Evolutionary conservation across 2,113 vertebrate genomes (phyloP), one percentile per base, ranked within the genome.

Genomic region (Sorex fumeus): DNA sequence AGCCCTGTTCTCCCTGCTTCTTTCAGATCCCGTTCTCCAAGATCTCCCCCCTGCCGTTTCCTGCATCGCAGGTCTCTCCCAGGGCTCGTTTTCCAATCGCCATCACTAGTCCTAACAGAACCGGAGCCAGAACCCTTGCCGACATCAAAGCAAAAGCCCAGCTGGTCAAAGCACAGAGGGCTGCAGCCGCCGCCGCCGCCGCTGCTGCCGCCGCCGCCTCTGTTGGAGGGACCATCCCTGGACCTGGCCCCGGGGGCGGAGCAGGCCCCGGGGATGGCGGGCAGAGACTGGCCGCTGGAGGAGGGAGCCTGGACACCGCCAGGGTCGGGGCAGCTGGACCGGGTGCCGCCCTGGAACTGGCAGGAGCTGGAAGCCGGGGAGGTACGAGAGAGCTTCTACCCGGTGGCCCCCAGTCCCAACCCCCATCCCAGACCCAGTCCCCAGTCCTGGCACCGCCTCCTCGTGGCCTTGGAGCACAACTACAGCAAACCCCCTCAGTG

Each of bases 101-200:
- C 1, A 96, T 98, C 13, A 94, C 97, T 97, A 99, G 98, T 97
- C 99, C 99, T 0, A 98, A 98, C 77, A 98, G 99, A 85, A 99
- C 98, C 0, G 99, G 99, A 75, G 99, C 99, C 96, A 98, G 99
- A 88, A 99, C 99, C 71, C 95, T 99, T 96, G 99, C 99, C 4
- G 99, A 99, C 98, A 99, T 99, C 98, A 99, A 99, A 97, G 99
- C 99, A 28, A 98, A 99, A 97, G 99, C 99, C 66, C 99, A 99
- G 93, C 98, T 99, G 40, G 99, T 99, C 91, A 98, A 98, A 95
- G 99, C 99, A 9, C 98, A 99, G 97, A 98, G 98, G 83, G 99
- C 98, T 21, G 99, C 99, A 0, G 99, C 99, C 0, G 98, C 98
- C 0, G 98, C 99, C 0, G 98, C 98, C 0, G 98, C 98, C 0